Base-by-base conservation (phyloP, 1,140 invertebrate genomes). In the Drosophila parvula region DNA sequence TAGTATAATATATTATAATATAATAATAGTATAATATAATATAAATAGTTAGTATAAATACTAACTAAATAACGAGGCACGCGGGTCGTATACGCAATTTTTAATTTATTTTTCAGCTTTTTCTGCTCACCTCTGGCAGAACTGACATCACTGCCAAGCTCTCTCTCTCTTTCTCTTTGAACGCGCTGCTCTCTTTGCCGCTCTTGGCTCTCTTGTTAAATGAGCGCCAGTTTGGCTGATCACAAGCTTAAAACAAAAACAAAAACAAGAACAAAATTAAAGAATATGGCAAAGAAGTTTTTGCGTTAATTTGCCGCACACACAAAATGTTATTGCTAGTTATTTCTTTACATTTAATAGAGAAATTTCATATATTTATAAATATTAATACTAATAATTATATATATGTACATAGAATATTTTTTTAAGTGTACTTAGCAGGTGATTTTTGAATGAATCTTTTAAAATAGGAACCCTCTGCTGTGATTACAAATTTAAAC, bases 281-380 rank as follows among this genome's bases (percentile, higher is more conserved):
- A 45, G 8, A 47, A 30, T n/a, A n/a, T n/a, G 22, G 40, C 45
- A 57, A 74, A 77, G 63, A 84, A 84, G 78, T 73, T 79, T 74
- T 82, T 22, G 61, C 53, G 43, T 78, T 81, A 55, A 73, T 55
- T 74, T 64, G 55, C n/a, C 43, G 71, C 28, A 59, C 51, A 9
- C 12, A 41, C 5, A 18, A 63, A 58, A 57, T 0, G 14, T 28
- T 4, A 10, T 14, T 22, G 22, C 1, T 5, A 55, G 0, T 0
- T 34, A 14, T 34, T 32, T 51, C 3, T 1, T 5, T 14, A 27
- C 14, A 47, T 47, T 28, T 28, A 12, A 11, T 11, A 18, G 10
- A 44, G 0, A 3, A 45, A 12, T 16, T 41, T 9, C 8, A 45
- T 22, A 22, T 22, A 22, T 22, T 22, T 45, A 1, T 12, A 12